These are phyloP conservation scores for Epizoanthus stellaris DNA, from an alignment of 92 coral and sea anemone species.

Conservation along the genomic window DNA sequence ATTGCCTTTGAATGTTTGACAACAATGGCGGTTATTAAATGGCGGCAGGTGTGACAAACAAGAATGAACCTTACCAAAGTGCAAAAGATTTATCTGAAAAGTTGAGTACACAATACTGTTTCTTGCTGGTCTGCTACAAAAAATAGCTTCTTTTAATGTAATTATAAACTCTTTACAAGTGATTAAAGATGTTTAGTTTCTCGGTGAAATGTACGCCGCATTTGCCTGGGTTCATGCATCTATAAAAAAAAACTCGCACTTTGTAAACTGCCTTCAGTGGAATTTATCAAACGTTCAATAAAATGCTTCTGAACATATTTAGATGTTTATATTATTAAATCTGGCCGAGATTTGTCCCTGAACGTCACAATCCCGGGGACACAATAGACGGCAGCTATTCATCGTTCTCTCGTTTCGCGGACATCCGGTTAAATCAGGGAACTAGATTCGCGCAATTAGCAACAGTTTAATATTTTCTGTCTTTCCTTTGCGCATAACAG, in stretches of 20 bases:
- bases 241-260: neutral
- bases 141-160: neutral
- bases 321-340: neutral
- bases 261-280: neutral
- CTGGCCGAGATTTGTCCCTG: neutral
- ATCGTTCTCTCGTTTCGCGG: neutral
- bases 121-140: neutral
- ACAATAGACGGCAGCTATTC: neutral
- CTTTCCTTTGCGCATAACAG: neutral
- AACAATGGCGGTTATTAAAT: neutral
- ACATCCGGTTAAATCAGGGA: constrained; percentile 25
- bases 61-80: neutral
- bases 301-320: neutral
- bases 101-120: too few species aligned
- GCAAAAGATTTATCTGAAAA: neutral
- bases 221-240: neutral
- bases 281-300: too few species aligned
- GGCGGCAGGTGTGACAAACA: neutral
- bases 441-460: constrained; percentile 20
- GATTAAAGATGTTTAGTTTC: neutral
- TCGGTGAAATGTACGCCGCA: neutral
- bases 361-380: neutral
- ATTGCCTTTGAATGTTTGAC: neutral
- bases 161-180: neutral
- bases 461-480: constrained; percentile 15